Base-by-base conservation (phyloP, 1,140 invertebrate species). In the Drosophila virilis region DNA sequence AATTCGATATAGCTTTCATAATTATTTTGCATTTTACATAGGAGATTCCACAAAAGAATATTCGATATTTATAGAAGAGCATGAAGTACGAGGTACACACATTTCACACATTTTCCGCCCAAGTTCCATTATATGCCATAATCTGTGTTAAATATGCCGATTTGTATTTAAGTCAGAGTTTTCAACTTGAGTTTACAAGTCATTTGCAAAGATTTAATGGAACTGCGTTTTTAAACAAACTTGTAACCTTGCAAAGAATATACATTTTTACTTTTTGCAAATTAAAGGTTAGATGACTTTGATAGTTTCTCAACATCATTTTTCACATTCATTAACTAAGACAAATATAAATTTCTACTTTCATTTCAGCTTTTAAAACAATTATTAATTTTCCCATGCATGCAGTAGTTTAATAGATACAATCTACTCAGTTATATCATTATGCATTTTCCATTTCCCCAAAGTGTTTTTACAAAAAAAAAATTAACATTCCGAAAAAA, bases 401-500 rank as follows among this genome's bases (percentile, higher is more conserved):
- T 13, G 15, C 13, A 17, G 43, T 45, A 35, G 45, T 57, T 66
- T 38, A n/a, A 15, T 17, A n/a, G 33, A 68, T 59, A 13, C 45
- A 10, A 50, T 22, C 40, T 28, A 62, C 8, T 37, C 58, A 46
- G 58, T 62, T 69, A 46, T 54, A 61, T 51, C 12, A 66, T 43
- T 42, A 43, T 58, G 17, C 54, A 52, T 52, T 67, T 58, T 15
- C 38, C 22, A 28, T 57, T 66, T 71, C 32, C 46, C 10, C 62
- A 12, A 12, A 38, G 37, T 15, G 22, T 67, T 52, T 55, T 70
- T 52, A 42, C 43, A 48, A 42, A 57, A 28, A 42, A 57, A 28
- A 43, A 46, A 65, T 64, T 65, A 65, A 57, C 28, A 65, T 50
- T 48, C 35, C 35, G 28, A 12, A 51, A 61, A 68, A 42, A 50